Percentiles rank a stretch among this genome's conserved stretches.
Conservation (phyloP, 1,140 invertebrate species). For the Archivesica marissinica region DNA sequence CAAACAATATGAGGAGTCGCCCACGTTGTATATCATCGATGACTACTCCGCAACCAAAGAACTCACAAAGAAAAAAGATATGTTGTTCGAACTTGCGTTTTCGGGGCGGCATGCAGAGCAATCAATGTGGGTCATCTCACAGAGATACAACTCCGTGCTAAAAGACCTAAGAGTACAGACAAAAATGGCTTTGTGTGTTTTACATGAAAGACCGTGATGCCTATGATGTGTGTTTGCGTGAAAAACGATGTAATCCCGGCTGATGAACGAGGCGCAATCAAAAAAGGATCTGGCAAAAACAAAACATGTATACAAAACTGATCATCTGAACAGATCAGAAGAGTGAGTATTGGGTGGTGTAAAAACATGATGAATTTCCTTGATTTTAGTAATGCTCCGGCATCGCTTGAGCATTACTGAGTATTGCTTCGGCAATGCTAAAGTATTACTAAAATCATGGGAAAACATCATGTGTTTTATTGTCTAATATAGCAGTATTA, state of each 20-base stretch:
- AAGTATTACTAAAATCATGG: too few relatives aligned
- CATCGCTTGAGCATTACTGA: too few relatives aligned
- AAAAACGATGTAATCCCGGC: background rate
- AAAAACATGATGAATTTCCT: too few relatives aligned
- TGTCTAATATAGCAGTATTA: too few relatives aligned
- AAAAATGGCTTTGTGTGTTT: constrained; percentile 21
- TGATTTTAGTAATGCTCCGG: too few relatives aligned
- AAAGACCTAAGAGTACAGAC: constrained; percentile 36
- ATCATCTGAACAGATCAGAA: too few relatives aligned
- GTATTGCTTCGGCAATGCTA: too few relatives aligned
- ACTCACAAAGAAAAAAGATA: constrained; percentile 60
- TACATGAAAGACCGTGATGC: constrained; percentile 16
- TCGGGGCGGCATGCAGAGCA: constrained; percentile 43
- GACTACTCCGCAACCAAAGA: constrained; percentile 39
- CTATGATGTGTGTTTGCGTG: background rate
- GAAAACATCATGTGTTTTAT: too few relatives aligned
- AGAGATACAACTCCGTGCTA: constrained; percentile 43
- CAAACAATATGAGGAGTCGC: constrained; percentile 34
- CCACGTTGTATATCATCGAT: constrained; percentile 56
- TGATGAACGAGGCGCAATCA: too few relatives aligned
- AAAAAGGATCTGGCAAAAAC: too few relatives aligned
- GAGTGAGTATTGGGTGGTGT: too few relatives aligned
- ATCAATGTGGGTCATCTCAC: constrained; percentile 39
- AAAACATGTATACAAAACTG: too few relatives aligned
- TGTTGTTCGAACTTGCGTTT: constrained; percentile 39